Evolutionary conservation across 2,113 vertebrate genomes (phyloP).

Genomic region (Coracopsis vasa): DNA sequence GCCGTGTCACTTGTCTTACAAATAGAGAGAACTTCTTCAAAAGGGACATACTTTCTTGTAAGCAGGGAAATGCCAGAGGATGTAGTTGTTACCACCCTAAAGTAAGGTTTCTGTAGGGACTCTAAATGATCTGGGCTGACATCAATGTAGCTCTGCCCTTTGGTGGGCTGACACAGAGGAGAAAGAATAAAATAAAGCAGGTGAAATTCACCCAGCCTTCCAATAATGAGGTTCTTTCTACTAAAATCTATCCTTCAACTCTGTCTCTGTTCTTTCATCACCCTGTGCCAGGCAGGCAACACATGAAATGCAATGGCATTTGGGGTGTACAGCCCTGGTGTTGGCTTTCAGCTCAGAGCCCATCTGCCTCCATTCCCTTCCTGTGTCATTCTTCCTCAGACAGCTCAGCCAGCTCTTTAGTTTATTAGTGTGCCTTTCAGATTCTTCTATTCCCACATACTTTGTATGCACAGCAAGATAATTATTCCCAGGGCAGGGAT

Average conservation of each 20-base stretch:
- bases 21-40: neutral
- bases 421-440: neutral
- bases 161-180: neutral
- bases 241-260: neutral
- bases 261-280: neutral
- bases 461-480: neutral
- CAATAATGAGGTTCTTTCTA: neutral
- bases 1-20: neutral
- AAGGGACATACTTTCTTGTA: neutral
- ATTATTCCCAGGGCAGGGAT: neutral
- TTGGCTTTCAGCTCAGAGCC: neutral
- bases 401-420: neutral
- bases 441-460: neutral
- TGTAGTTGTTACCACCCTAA: neutral
- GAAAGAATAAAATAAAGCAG: neutral
- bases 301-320: neutral
- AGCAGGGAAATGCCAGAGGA: neutral
- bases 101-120: neutral
- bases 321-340: neutral
- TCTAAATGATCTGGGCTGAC: neutral
- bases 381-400: neutral
- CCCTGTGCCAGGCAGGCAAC: neutral
- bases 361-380: neutral
- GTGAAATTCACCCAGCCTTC: neutral
- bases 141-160: neutral